phyloP scores from a whole-genome alignment of 2,797 vertebrate genomes.

The Epinephelus coioides region DNA sequence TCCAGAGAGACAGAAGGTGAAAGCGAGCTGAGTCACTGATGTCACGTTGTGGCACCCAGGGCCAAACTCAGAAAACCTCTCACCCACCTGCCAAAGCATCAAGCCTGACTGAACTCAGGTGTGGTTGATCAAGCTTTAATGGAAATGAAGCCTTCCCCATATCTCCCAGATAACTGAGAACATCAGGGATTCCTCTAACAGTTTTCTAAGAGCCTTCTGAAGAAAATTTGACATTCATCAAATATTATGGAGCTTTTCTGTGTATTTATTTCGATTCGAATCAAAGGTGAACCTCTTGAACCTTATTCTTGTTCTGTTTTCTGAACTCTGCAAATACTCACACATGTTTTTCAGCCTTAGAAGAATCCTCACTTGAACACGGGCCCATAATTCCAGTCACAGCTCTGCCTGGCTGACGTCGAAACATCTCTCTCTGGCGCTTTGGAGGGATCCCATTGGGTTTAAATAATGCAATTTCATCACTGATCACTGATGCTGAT shows the following conservation, averaged over 20 bases:
- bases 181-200: not conserved
- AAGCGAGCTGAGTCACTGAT: slow-evolving; percentile 42
- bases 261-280: slow-evolving; percentile 6
- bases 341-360: slow-evolving; percentile 8
- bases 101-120: slow-evolving; percentile 16
- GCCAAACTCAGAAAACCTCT: slow-evolving; percentile 4
- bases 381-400: slow-evolving; percentile 8
- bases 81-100: slow-evolving; percentile 17
- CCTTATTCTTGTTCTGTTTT: not conserved
- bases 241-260: not conserved
- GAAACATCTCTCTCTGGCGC: slow-evolving; percentile 6
- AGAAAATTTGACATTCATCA: not conserved
- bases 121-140: slow-evolving; percentile 10
- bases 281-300: slow-evolving; percentile 9
- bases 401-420: slow-evolving; percentile 2
- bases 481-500: slow-evolving; percentile 55
- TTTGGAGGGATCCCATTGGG: slow-evolving; percentile 10
- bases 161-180: not conserved
- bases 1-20: slow-evolving; percentile 31
- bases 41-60: slow-evolving; percentile 45
- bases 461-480: slow-evolving; percentile 48
- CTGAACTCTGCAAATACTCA: not conserved
- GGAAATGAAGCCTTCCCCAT: not conserved
- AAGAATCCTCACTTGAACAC: not conserved
- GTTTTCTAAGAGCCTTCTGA: not conserved